phyloP scores from a whole-genome alignment of 92 coral and sea anemone species.

The Zoanthus gigantus region DNA sequence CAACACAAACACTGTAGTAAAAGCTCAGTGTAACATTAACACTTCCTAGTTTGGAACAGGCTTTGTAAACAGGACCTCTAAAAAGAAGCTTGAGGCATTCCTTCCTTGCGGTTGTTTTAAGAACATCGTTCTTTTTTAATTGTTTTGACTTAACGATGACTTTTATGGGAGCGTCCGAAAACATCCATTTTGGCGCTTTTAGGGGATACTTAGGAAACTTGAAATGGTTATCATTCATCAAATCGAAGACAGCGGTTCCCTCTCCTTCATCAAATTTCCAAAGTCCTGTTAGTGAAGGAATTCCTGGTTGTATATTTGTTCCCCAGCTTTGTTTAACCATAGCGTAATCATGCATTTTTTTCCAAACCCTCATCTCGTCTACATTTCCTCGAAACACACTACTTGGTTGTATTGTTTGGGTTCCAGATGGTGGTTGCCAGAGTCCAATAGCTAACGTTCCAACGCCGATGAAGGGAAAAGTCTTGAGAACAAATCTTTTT shows the following conservation, averaged over 20 bases:
- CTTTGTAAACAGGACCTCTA: constrained; percentile 45
- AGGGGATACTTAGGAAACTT: constrained; percentile 61
- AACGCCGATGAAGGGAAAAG: constrained; percentile 46
- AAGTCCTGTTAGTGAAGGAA: constrained; percentile 58
- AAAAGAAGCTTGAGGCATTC: constrained; percentile 52
- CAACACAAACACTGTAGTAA: constrained; percentile 62
- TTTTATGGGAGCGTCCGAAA: constrained; percentile 70
- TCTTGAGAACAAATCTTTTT: constrained; percentile 43
- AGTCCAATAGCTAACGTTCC: constrained; percentile 72
- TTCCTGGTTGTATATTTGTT: constrained; percentile 54
- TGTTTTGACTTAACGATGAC: constrained; percentile 40
- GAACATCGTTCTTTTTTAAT: constrained; percentile 49
- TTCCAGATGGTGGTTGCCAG: constrained; percentile 78
- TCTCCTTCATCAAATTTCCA: constrained; percentile 74
- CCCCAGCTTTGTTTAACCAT: constrained; percentile 68
- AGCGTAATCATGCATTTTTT: constrained; percentile 62
- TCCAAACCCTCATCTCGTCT: constrained; percentile 73
- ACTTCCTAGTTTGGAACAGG: constrained; percentile 51
- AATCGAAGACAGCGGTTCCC: constrained; percentile 59
- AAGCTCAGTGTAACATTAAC: constrained; percentile 50
- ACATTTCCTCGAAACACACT: constrained; percentile 56
- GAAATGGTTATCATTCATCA: constrained; percentile 53
- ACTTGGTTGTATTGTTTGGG: constrained; percentile 38
- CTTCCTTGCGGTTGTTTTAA: constrained; percentile 42
- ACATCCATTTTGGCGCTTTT: constrained; percentile 66